A percentile compares a stretch with the other conserved stretches of the same genome.
Conservation (phyloP, 1,140 invertebrate species). For the Parapsyche elsis region DNA sequence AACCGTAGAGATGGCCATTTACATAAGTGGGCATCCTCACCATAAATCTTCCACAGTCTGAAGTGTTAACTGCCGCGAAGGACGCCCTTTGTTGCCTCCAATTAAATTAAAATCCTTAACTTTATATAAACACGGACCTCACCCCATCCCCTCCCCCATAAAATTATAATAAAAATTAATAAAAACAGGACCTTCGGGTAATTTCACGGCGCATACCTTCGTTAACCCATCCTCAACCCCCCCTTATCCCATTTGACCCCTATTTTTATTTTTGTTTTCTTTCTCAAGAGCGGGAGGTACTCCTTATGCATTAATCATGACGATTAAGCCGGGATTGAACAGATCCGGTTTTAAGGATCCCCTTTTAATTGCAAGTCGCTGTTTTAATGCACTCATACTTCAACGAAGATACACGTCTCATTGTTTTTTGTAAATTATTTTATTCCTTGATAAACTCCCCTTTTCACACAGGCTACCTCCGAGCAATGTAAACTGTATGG, state of each 20-base stretch:
- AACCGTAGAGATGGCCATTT: background rate
- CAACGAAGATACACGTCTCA: too few species aligned
- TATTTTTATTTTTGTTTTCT: background rate
- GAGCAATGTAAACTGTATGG: too few species aligned
- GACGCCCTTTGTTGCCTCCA: conserved; percentile 27
- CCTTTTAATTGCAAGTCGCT: too few species aligned
- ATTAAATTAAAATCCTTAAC: conserved; percentile 23
- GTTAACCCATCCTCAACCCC: background rate
- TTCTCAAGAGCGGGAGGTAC: background rate
- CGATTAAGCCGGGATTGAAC: too few species aligned
- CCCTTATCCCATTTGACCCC: background rate
- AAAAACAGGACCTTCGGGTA: background rate
- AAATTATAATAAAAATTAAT: conserved; percentile 33
- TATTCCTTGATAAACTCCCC: too few species aligned
- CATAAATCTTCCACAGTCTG: conserved; percentile 11
- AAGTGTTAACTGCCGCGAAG: conserved; percentile 28
- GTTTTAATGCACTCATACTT: too few species aligned
- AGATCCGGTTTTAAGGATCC: too few species aligned
- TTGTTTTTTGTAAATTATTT: too few species aligned
- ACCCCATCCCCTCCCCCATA: background rate
- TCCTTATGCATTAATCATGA: too few species aligned
- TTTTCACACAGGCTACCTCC: too few species aligned
- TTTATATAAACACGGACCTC: conserved; percentile 18
- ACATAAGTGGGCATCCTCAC: background rate
- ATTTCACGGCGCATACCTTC: conserved; percentile 28